Conservation (phyloP, 2,113 vertebrate genomes). For the Clarias gariepinus region DNA sequence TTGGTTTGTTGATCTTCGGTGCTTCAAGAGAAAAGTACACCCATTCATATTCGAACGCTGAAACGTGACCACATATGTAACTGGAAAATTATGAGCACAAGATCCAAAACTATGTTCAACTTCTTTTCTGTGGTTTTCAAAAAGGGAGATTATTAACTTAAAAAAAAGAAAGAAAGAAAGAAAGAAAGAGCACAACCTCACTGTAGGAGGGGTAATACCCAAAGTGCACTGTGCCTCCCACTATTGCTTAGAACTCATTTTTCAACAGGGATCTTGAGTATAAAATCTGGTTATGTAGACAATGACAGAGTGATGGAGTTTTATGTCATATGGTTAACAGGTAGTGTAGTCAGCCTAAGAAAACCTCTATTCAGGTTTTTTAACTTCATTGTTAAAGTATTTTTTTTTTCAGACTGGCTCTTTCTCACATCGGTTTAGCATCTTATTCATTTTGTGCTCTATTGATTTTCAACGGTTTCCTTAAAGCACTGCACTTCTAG, state of each 20-base stretch:
- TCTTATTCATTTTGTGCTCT: background rate
- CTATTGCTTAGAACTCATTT: background rate
- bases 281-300: background rate
- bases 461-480: background rate
- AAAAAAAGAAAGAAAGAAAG: background rate
- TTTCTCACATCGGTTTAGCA: background rate
- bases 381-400: background rate
- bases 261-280: background rate
- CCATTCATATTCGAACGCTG: background rate
- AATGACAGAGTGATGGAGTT: background rate
- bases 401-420: background rate
- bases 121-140: background rate
- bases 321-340: background rate
- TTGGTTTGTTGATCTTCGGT: background rate
- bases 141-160: background rate
- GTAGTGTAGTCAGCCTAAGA: background rate
- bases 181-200: background rate
- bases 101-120: background rate
- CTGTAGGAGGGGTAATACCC: constrained; percentile 28
- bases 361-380: background rate
- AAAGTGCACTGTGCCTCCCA: constrained; percentile 1
- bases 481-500: background rate
- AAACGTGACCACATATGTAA: background rate
- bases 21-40: background rate
- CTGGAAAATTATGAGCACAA: background rate